Conservation (phyloP, 2,113 vertebrate species). For the Zosterops lateralis region DNA sequence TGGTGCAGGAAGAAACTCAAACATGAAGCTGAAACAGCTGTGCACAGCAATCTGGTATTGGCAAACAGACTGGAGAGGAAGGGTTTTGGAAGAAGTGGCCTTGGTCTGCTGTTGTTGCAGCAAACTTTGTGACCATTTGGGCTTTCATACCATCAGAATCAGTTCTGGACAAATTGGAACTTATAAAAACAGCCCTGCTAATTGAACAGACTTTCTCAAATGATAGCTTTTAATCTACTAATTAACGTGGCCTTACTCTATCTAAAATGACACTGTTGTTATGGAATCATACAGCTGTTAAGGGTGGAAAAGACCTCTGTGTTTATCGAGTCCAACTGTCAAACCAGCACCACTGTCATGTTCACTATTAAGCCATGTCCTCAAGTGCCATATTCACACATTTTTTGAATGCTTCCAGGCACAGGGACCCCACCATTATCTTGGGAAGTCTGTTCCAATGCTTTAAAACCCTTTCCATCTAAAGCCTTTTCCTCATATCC, state of each 20-base stretch:
- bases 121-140: neutral
- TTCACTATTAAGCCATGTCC: neutral
- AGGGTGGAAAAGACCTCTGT: neutral
- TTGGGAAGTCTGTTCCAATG: neutral
- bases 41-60: neutral
- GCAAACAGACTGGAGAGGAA: neutral
- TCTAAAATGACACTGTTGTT: neutral
- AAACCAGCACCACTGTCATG: neutral
- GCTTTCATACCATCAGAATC: neutral
- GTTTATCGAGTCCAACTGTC: neutral
- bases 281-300: neutral
- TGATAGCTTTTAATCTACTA: neutral
- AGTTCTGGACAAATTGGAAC: neutral
- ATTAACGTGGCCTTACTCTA: neutral
- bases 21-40: neutral
- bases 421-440: neutral
- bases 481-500: neutral
- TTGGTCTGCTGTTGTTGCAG: neutral
- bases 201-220: neutral
- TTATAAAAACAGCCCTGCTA: neutral
- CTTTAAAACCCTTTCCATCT: neutral
- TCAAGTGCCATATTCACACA: neutral
- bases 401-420: neutral
- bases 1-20: neutral
- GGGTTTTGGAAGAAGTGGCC: neutral